Conservation (phyloP, 2,888 invertebrate genomes). For the Ernsta delagoae region DNA sequence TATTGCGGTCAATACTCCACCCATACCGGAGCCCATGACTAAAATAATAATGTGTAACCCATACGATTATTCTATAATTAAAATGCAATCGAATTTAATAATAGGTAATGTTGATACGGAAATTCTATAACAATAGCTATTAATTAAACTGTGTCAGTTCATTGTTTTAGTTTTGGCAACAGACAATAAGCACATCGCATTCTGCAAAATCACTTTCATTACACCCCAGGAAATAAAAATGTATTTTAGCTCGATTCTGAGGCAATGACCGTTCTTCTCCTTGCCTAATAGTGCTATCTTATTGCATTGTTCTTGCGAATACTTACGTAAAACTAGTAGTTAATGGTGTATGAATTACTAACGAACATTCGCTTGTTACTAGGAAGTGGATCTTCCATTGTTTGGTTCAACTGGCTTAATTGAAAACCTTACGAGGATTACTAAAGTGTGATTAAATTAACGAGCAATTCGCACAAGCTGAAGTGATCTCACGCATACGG, state of each 20-base stretch:
- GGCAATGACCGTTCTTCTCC: slow-evolving; percentile 77
- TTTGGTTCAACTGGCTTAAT: slow-evolving; percentile 54
- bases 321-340: slow-evolving; percentile 73
- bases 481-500: background rate
- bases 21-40: no score
- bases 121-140: slow-evolving; percentile 47
- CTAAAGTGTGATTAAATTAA: slow-evolving; percentile 4
- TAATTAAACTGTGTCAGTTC: slow-evolving; percentile 43
- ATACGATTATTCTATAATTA: no score
- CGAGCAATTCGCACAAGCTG: background rate
- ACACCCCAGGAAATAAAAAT: slow-evolving; percentile 66
- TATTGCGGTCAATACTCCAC: no score
- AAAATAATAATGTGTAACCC: no score
- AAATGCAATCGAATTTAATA: background rate
- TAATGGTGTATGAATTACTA: slow-evolving; percentile 76
- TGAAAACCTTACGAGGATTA: slow-evolving; percentile 25
- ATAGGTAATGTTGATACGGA: background rate
- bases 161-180: slow-evolving; percentile 42
- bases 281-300: slow-evolving; percentile 73
- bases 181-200: slow-evolving; percentile 61
- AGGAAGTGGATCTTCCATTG: slow-evolving; percentile 72
- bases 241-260: slow-evolving; percentile 62
- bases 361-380: slow-evolving; percentile 64
- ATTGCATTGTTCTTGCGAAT: slow-evolving; percentile 69
- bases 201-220: slow-evolving; percentile 65